Percentiles rank a stretch among this genome's conserved stretches.
Conservation (phyloP, 92 coral and sea anemone genomes). For the Actinernus sp. region DNA sequence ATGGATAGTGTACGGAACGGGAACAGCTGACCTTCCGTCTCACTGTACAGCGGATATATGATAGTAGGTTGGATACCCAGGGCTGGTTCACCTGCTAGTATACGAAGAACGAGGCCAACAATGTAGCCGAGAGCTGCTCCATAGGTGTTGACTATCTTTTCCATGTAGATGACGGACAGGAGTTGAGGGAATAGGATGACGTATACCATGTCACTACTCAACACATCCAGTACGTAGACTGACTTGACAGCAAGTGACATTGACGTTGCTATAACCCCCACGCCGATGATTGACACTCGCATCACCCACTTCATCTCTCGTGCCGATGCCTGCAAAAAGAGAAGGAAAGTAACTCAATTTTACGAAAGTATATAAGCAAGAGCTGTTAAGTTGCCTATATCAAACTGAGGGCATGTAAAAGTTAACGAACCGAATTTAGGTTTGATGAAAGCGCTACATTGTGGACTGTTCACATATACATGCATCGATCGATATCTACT, state of each 20-base stretch:
- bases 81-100: slow-evolving; percentile 78
- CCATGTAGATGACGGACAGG: slow-evolving; percentile 78
- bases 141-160: slow-evolving; percentile 68
- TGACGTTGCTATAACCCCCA: slow-evolving; percentile 83
- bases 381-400: too few relatives aligned
- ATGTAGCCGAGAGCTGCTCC: slow-evolving; percentile 80
- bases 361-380: too few relatives aligned
- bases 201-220: slow-evolving; percentile 93
- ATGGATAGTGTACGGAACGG: slow-evolving; percentile 94
- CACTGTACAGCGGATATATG: slow-evolving; percentile 83
- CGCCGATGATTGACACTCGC: slow-evolving; percentile 81
- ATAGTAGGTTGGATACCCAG: slow-evolving; percentile 75
- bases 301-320: slow-evolving; percentile 92
- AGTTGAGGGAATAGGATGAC: slow-evolving; percentile 96
- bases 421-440: too few relatives aligned
- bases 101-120: slow-evolving; percentile 78
- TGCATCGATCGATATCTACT: too few relatives aligned
- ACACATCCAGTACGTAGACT: slow-evolving; percentile 78
- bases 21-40: slow-evolving; percentile 75
- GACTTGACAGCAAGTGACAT: slow-evolving; percentile 88
- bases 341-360: too few relatives aligned
- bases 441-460: too few relatives aligned
- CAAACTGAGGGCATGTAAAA: too few relatives aligned
- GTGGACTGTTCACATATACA: too few relatives aligned
- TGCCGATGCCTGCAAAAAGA: slow-evolving; percentile 71